Base-by-base conservation (phyloP, 2,113 vertebrate genomes). In the Leucosticte australis region DNA sequence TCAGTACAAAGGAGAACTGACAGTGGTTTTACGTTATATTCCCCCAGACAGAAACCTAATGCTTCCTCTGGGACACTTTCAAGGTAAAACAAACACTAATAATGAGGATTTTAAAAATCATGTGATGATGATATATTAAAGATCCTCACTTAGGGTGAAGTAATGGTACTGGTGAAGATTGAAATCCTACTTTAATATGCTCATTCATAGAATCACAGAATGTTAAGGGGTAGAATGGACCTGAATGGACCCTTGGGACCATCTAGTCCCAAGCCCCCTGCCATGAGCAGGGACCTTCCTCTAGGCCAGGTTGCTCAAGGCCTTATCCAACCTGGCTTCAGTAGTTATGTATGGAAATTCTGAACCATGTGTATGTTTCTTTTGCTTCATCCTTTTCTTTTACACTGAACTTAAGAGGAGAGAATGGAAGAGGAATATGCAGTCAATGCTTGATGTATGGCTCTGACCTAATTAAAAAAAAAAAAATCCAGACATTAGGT, bases 1-100 rank as follows among this genome's bases (percentile, higher is more conserved):
- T 96, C 99, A 99, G 10, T 99, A 99, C 83, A 99, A 99, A 97
- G 99, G 99, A 94, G 99, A 99, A 76, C 97, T 99, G 96, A 99
- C 98, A 9, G 98, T 99, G 68, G 98, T 98, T 94, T 97, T 99
- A 93, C 98, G 98, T 88, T 99, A 99, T 73, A 98, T 98, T 80
- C 99, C 99, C 69, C 98, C 98, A 68, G 99, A 99, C 94, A 99
- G 98, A 91, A 99, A 98, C 89, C 93, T 98, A 80, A 98, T 95
- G 88, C 97, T 98, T 94, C 98, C 98, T 49, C 95, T 98, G 82
- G 98, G 97, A 91, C 98, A 99, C 95, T 97, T 98, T 93, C 98
- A 99, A 98, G 99, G 99, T 99, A 98, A 91, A 95, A 35, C 73
- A 64, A 92, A 68, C 59, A 21, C 81, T n/a, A 53, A 8, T 77